phyloP scores from a whole-genome alignment of 2,113 vertebrate genomes.

The Progne subis region DNA sequence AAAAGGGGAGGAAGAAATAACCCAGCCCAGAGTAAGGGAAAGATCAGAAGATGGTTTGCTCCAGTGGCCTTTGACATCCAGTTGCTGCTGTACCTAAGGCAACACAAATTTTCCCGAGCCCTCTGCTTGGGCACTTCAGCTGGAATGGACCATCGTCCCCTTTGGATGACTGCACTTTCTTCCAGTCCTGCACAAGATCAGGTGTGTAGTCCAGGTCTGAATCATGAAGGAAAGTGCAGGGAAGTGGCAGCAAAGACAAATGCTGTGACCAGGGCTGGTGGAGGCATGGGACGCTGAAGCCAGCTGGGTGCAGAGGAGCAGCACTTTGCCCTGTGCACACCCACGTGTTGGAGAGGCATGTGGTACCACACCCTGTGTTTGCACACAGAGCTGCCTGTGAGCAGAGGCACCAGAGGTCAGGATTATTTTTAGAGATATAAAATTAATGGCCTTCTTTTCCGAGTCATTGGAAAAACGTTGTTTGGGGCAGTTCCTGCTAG shows the following conservation, averaged over 20 bases:
- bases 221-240: not conserved
- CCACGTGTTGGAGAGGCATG: rapidly evolving
- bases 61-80: not conserved
- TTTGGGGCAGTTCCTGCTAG: not conserved
- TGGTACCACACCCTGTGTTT: not conserved
- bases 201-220: not conserved
- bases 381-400: not conserved
- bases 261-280: not conserved
- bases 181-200: not conserved
- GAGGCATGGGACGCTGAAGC: not conserved
- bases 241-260: not conserved
- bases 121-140: not conserved
- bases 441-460: not conserved
- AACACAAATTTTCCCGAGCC: not conserved
- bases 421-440: slow-evolving; percentile 16
- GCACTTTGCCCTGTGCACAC: not conserved
- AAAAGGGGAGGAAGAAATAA: not conserved
- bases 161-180: not conserved
- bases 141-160: not conserved
- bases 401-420: not conserved
- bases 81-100: not conserved
- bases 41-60: not conserved
- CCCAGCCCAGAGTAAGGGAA: not conserved
- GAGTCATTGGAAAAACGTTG: not conserved
- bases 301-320: not conserved